phyloP scores from a whole-genome alignment of 1,140 invertebrate species.

The Zaprionus tsacasi region DNA sequence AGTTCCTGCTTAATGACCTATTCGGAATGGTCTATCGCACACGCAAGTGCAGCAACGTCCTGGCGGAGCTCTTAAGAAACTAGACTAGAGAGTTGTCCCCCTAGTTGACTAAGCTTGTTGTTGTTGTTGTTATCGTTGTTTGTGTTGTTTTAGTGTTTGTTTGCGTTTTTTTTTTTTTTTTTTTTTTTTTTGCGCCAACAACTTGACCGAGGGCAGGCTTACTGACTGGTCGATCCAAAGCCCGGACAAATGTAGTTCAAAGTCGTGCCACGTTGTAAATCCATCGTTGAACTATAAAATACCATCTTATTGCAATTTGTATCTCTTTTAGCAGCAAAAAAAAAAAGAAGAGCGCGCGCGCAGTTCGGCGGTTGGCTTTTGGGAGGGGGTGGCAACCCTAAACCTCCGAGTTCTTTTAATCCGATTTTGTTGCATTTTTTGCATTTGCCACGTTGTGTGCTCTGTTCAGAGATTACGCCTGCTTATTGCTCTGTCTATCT shows the following conservation, averaged over 20 bases:
- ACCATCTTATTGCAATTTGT: slow-evolving; percentile 77
- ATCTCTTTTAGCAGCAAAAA: slow-evolving; percentile 63
- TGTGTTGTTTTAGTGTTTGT: no score
- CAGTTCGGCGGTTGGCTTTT: slow-evolving; percentile 55
- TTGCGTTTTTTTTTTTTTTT: no score
- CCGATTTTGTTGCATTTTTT: slow-evolving; percentile 78
- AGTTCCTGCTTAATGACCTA: slow-evolving; percentile 50
- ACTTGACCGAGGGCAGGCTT: slow-evolving; percentile 49
- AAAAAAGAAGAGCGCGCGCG: slow-evolving; percentile 10
- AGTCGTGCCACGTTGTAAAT: slow-evolving; percentile 81
- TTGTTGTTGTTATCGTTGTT: no score
- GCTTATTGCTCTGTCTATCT: slow-evolving; percentile 50
- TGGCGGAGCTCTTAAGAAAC: slow-evolving; percentile 59
- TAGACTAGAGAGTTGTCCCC: slow-evolving; percentile 49
- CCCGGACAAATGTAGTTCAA: slow-evolving; percentile 76
- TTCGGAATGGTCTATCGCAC: slow-evolving; percentile 65
- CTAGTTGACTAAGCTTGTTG: no score
- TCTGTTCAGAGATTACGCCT: slow-evolving; percentile 68
- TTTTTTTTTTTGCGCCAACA: no score
- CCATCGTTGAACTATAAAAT: slow-evolving; percentile 82
- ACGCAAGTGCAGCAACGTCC: slow-evolving; percentile 48
- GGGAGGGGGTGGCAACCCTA: slow-evolving; percentile 24
- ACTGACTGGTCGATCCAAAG: slow-evolving; percentile 26
- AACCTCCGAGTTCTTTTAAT: slow-evolving; percentile 73
- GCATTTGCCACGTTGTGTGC: slow-evolving; percentile 54